Base-by-base conservation (phyloP, 2,888 invertebrate species). In the Melinopterus prodromus region DNA sequence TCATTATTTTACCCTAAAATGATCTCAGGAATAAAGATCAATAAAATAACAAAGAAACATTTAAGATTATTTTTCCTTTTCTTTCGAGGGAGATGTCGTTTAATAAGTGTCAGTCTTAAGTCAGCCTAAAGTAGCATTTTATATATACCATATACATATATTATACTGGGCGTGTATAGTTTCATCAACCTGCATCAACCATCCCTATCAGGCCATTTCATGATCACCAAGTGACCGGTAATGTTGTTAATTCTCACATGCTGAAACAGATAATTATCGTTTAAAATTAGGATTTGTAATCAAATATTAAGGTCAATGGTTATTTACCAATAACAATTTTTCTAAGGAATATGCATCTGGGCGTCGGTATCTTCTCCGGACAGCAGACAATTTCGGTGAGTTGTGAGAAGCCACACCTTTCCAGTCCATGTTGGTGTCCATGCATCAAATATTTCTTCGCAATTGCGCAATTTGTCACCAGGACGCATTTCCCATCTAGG, bases 311-410 rank as follows among this genome's bases (percentile, higher is more conserved):
- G 53, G 53, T 53, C 12, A 9, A 9, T 12, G 12, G 53, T 12
- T 7, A 71, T 26, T n/a, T 38, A 78, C 78, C 78, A 37, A 26
- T 26, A 7, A 53, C 15, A 71, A 71, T 72, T 69, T 72, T 78
- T 37, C 78, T 77, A 53, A 77, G 53, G 26, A 16, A 14, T 6
- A 69, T 53, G 5, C 69, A 3, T 70, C 77, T 77, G 15, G n/a
- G 6, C 4, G 12, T 16, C n/a, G 16, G 9, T 7, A 15, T n/a
- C 16, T 16, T 16, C 9, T 12, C 69, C 15, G 36, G 87, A 81
- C 88, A 88, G 77, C 88, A 88, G 7, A 88, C 86, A 6, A 88
- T 84, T 82, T 88, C 88, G 7, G 81, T 80, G 6, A 71, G 15
- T 16, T 84, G 86, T 6, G 82, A 77, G 77, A 85, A 88, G 9